These are phyloP conservation scores for Strigamia transsilvanica DNA, from an alignment of 2,888 invertebrate species.

Conservation along the genomic window DNA sequence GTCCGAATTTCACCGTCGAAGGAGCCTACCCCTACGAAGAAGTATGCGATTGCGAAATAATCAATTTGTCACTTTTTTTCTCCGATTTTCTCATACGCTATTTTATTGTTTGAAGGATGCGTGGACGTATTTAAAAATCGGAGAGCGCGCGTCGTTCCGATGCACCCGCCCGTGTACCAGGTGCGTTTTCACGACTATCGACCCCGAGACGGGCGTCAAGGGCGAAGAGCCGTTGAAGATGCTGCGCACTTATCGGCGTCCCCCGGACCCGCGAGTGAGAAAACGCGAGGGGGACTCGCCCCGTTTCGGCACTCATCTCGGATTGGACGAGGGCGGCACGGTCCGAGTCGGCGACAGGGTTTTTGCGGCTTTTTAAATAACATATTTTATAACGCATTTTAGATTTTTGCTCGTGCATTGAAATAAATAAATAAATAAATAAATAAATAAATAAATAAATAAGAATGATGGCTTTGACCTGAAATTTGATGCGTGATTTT, in stretches of 20 bases:
- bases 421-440: too few relatives aligned
- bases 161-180: background rate
- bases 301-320: background rate
- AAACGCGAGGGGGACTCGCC: background rate
- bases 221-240: background rate
- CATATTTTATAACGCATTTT: too few relatives aligned
- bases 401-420: too few relatives aligned
- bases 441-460: too few relatives aligned
- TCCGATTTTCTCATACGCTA: too few relatives aligned
- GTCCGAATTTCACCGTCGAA: background rate
- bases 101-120: background rate
- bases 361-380: background rate
- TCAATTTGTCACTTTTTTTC: too few relatives aligned
- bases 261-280: background rate
- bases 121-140: background rate
- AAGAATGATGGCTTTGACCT: too few relatives aligned
- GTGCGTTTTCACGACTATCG: background rate
- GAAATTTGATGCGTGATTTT: too few relatives aligned
- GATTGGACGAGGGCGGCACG: background rate
- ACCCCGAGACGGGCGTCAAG: background rate
- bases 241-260: background rate
- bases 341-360: background rate
- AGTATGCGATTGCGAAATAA: too few relatives aligned
- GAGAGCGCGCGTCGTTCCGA: background rate
- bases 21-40: constrained; percentile 7